Evolutionary conservation across 23 tunicate genomes (phyloP).

Genomic region (Oikopleura dioica): DNA sequence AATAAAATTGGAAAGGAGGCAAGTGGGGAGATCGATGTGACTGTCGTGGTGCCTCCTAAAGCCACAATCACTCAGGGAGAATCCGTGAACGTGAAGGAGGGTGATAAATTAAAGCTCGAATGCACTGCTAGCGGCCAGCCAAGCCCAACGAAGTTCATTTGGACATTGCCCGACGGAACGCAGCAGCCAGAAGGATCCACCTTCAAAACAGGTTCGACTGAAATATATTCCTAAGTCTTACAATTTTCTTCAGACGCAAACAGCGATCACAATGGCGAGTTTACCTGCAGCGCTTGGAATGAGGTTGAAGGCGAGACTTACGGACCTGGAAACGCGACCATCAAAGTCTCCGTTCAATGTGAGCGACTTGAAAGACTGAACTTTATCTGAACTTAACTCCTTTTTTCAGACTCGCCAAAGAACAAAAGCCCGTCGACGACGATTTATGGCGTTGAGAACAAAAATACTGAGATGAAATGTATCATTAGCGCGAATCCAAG

Average conservation of each 20-base stretch:
- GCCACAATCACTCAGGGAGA: not conserved
- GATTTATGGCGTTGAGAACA: no score
- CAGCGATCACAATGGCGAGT: conserved; percentile 9
- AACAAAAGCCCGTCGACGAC: no score
- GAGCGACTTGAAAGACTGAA: no score
- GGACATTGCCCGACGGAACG: conserved; percentile 6
- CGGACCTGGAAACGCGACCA: not conserved
- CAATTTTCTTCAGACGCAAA: not conserved
- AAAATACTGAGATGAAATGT: no score
- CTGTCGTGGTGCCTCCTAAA: not conserved
- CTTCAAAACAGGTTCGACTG: not conserved
- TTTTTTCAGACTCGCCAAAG: no score
- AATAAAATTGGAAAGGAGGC: not conserved
- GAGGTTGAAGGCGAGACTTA: not conserved
- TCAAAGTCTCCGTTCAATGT: not conserved
- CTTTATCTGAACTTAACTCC: no score
- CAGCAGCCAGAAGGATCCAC: no score
- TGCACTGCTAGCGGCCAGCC: not conserved
- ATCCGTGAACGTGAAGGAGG: not conserved
- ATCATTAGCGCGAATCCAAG: no score
- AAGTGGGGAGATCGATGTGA: not conserved
- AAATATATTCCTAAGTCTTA: not conserved
- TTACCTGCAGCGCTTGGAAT: not conserved
- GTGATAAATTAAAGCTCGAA: not conserved
- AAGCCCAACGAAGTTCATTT: not conserved